Evolutionary conservation across 2,888 invertebrate genomes (phyloP).

Genomic region (Phengaris alcon): DNA sequence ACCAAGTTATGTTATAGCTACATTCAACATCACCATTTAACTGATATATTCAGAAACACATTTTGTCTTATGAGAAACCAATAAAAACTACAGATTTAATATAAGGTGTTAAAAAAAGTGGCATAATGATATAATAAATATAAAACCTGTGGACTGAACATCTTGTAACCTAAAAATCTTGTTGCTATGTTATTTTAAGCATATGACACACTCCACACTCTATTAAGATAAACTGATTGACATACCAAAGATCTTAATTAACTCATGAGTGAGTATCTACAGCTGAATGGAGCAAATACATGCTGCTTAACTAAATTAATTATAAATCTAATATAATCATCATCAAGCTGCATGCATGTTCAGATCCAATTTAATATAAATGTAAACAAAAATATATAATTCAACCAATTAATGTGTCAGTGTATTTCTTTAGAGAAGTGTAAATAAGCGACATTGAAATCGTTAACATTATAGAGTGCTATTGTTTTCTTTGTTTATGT

Average conservation of each 20-base stretch:
- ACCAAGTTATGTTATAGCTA: not conserved
- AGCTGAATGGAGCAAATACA: conserved; percentile 2
- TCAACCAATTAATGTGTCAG: no score
- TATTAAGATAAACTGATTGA: conserved; percentile 22
- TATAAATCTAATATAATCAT: not conserved
- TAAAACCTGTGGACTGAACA: conserved; percentile 10
- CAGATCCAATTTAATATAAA: no score
- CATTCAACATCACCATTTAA: not conserved
- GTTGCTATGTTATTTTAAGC: conserved; percentile 15
- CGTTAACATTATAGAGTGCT: no score
- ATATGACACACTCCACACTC: not conserved
- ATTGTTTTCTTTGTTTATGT: no score
- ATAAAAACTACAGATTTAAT: not conserved
- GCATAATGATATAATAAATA: conserved; percentile 14
- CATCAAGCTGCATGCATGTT: no score
- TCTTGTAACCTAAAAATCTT: conserved; percentile 22
- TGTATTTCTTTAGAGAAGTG: no score
- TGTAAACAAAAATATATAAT: no score
- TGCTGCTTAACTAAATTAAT: conserved; percentile 1
- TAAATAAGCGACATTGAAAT: no score
- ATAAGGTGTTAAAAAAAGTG: conserved; percentile 8
- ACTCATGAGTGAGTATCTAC: not conserved
- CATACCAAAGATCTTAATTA: conserved; percentile 9
- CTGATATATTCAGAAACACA: not conserved
- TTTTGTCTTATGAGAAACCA: not conserved